Evolutionary conservation across 1,140 invertebrate species (phyloP).

Genomic region (Panagrolaimus sp.): DNA sequence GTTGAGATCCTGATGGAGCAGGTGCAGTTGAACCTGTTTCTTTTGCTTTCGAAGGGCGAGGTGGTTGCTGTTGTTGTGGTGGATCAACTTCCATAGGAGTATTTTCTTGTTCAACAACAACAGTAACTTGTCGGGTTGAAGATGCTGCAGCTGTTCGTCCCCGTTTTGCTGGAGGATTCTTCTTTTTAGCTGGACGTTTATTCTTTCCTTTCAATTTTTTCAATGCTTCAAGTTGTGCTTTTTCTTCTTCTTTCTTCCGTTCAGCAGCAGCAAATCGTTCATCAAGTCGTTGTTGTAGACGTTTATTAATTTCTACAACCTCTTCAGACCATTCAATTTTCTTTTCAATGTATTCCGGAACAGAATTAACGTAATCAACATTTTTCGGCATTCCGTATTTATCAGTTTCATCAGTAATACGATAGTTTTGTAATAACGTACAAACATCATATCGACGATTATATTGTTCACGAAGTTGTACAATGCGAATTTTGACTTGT

Average conservation of each 20-base stretch:
- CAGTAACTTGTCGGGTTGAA: background rate
- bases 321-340: slow-evolving; percentile 12
- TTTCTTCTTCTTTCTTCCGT: slow-evolving; percentile 10
- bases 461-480: background rate
- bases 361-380: background rate
- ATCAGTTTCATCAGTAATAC: background rate
- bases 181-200: background rate
- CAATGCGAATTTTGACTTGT: background rate
- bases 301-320: background rate
- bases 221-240: background rate
- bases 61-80: no score
- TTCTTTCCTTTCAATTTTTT: background rate
- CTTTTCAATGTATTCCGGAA: slow-evolving; percentile 2
- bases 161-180: background rate
- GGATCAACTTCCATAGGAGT: background rate
- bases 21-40: no score
- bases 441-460: slow-evolving; percentile 1
- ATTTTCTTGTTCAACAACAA: background rate
- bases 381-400: slow-evolving; percentile 7
- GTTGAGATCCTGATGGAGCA: no score
- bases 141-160: background rate
- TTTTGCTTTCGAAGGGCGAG: no score
- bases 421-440: slow-evolving; percentile 2
- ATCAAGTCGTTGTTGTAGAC: background rate
- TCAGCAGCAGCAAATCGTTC: background rate